Evolutionary conservation across 2,888 invertebrate genomes (phyloP).

Genomic region (Laothoe populi): DNA sequence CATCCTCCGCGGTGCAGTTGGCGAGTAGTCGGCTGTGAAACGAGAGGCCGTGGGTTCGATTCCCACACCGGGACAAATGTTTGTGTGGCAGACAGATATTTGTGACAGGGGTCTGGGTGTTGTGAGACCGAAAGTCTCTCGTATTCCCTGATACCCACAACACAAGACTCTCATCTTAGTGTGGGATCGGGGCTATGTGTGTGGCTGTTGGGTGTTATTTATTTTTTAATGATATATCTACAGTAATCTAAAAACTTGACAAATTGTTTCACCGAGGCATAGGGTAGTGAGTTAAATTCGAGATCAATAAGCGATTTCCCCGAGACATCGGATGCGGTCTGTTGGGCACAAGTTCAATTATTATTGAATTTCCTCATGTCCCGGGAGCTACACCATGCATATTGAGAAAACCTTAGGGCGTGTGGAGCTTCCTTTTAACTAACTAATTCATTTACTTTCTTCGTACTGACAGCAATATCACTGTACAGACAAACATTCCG

Average conservation of each 20-base stretch:
- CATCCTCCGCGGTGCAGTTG: too few relatives aligned
- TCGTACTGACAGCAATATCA: background rate
- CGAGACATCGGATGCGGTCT: constrained; percentile 76
- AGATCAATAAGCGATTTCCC: constrained; percentile 75
- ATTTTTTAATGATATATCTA: too few relatives aligned
- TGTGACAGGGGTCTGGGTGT: too few relatives aligned
- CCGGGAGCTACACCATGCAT: constrained; percentile 40
- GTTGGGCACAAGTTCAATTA: constrained; percentile 74
- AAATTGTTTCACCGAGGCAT: constrained; percentile 23
- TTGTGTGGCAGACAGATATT: too few relatives aligned
- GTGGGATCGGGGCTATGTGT: too few relatives aligned
- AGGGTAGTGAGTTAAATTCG: constrained; percentile 50
- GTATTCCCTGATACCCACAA: too few relatives aligned
- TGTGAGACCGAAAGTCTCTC: too few relatives aligned
- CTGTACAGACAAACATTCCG: background rate
- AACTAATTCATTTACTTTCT: background rate
- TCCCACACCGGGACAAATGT: too few relatives aligned
- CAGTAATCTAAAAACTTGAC: constrained; percentile 13
- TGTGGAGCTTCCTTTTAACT: constrained; percentile 44
- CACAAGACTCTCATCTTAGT: too few relatives aligned
- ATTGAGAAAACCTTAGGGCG: constrained; percentile 37
- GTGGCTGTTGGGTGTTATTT: too few relatives aligned
- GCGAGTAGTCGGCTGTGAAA: too few relatives aligned
- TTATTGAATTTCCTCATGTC: constrained; percentile 77
- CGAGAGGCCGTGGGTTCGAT: too few relatives aligned